Evolutionary conservation across 1,140 invertebrate species (phyloP).

Genomic region (Whitmania pigra): DNA sequence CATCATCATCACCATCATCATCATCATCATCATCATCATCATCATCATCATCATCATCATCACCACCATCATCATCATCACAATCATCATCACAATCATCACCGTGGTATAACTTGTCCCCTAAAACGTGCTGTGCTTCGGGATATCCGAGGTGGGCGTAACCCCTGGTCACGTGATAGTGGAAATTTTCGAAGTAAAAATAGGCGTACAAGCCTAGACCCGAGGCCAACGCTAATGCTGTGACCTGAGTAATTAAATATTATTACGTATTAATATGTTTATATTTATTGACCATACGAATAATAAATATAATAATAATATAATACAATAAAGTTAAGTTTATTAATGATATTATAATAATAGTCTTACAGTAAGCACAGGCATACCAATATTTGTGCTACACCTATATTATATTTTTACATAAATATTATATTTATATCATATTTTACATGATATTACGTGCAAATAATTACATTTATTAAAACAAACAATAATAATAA

Average conservation of each 20-base stretch:
- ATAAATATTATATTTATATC: no score
- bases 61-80: background rate
- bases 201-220: conserved; percentile 42
- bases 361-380: background rate
- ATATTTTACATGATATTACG: no score
- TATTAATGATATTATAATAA: background rate
- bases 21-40: background rate
- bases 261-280: no score
- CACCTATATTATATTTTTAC: no score
- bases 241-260: conserved; percentile 31
- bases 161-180: conserved; percentile 45
- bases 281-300: no score
- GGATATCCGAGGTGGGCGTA: conserved; percentile 47
- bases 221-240: conserved; percentile 32
- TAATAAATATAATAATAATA: background rate
- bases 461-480: no score
- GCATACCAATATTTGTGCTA: no score
- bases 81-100: background rate
- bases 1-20: conserved; percentile 4
- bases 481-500: no score
- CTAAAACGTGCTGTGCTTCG: conserved; percentile 47
- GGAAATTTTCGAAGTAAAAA: conserved; percentile 47
- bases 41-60: background rate
- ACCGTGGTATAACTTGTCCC: conserved; percentile 47
- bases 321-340: background rate